phyloP scores from a whole-genome alignment of 2,888 invertebrate species.

The Perizoma flavofasciatum region DNA sequence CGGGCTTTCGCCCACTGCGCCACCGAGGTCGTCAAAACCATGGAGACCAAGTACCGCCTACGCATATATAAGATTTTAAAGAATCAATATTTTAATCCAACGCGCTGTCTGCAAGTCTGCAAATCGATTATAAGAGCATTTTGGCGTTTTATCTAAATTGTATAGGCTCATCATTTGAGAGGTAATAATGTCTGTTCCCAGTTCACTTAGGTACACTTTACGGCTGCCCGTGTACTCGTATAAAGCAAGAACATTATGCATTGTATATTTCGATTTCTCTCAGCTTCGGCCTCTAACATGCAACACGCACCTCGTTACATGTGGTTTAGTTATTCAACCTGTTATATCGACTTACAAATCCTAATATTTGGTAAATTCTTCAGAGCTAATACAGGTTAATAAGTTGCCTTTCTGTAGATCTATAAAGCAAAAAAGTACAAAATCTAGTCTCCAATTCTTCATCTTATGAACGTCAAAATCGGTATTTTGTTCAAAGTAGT shows the following conservation, averaged over 20 bases:
- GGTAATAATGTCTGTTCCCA: neutral
- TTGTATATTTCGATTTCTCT: slow-evolving; percentile 72
- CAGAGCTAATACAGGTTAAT: slow-evolving; percentile 1
- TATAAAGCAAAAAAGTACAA: too few relatives aligned
- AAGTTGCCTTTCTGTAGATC: neutral
- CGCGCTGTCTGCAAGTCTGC: too few relatives aligned
- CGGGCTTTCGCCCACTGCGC: too few relatives aligned
- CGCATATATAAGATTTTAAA: too few relatives aligned
- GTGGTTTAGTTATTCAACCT: slow-evolving; percentile 39
- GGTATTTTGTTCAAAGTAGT: too few relatives aligned
- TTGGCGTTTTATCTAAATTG: neutral
- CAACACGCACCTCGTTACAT: slow-evolving; percentile 58
- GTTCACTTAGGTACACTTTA: slow-evolving; percentile 20
- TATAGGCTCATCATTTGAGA: slow-evolving; percentile 1
- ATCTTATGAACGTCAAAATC: too few relatives aligned
- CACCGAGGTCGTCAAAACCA: too few relatives aligned
- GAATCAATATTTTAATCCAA: too few relatives aligned
- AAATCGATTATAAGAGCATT: neutral
- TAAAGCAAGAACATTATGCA: slow-evolving; percentile 31
- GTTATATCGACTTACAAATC: slow-evolving; percentile 14
- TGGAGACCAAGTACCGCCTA: too few relatives aligned
- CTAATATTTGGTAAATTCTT: slow-evolving; percentile 13
- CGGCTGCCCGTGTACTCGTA: slow-evolving; percentile 36
- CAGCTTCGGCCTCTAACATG: slow-evolving; percentile 70
- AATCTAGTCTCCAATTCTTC: too few relatives aligned